Evolutionary conservation across 2,888 invertebrate genomes (phyloP).

Genomic region (Papilio demoleus): DNA sequence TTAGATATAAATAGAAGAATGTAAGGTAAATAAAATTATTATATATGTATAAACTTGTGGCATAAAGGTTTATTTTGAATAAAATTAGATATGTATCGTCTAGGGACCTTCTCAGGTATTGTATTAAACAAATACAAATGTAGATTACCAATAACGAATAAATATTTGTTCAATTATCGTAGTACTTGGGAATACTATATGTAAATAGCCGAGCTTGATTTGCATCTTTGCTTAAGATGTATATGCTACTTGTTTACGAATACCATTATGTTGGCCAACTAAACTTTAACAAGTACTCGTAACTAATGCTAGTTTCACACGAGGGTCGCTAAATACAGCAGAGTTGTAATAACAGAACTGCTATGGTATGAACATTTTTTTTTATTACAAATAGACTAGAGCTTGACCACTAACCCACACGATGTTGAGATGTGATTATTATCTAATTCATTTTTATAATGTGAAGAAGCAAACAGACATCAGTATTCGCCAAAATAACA

Average conservation of each 20-base stretch:
- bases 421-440: too few species aligned
- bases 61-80: neutral
- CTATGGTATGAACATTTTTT: too few species aligned
- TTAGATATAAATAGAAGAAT: too few species aligned
- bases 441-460: too few species aligned
- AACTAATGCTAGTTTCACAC: neutral
- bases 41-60: neutral
- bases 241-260: slow-evolving; percentile 5
- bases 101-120: neutral
- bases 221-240: slow-evolving; percentile 12
- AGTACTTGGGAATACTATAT: neutral
- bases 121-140: neutral
- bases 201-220: slow-evolving; percentile 12
- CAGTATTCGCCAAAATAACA: too few species aligned
- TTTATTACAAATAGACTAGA: too few species aligned
- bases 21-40: neutral
- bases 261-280: slow-evolving; percentile 13
- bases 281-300: slow-evolving; percentile 1
- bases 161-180: slow-evolving; percentile 8
- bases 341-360: neutral
- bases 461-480: too few species aligned
- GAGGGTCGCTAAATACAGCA: neutral
- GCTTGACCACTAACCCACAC: too few species aligned
- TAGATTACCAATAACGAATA: neutral
- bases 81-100: neutral